Evolutionary conservation across 2,888 invertebrate genomes (phyloP).

Genomic region (Amiota mariae): DNA sequence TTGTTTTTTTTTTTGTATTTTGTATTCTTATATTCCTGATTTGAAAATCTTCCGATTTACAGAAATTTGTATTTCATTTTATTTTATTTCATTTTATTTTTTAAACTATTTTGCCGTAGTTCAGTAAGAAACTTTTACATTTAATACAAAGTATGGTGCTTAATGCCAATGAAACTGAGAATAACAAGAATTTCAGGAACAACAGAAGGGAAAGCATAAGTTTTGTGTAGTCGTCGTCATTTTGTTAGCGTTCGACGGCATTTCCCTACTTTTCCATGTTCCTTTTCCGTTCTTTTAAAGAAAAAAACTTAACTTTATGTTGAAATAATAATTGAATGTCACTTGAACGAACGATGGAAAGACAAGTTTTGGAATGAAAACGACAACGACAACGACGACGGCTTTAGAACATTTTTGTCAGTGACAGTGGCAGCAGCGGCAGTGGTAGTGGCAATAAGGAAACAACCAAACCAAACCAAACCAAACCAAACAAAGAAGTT

Average conservation of each 20-base stretch:
- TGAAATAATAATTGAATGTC: slow-evolving; percentile 67
- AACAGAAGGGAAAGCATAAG: not conserved
- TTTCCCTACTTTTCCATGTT: too few species aligned
- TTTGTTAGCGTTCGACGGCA: not conserved
- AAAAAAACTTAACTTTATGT: slow-evolving; percentile 33
- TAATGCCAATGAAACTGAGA: not conserved
- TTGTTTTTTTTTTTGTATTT: too few species aligned
- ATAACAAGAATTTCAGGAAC: not conserved
- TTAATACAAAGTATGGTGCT: slow-evolving; percentile 50
- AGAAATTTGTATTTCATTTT: slow-evolving; percentile 28
- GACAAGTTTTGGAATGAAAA: slow-evolving; percentile 50
- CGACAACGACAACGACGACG: not conserved
- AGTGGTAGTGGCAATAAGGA: not conserved
- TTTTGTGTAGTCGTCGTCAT: not conserved
- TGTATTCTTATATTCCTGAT: slow-evolving; percentile 38
- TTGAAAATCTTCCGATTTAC: slow-evolving; percentile 15
- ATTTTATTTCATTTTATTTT: slow-evolving; percentile 41
- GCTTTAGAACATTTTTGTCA: slow-evolving; percentile 18
- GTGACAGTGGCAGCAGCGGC: not conserved
- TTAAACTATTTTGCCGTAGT: slow-evolving; percentile 54
- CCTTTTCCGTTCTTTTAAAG: not conserved
- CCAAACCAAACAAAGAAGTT: not conserved
- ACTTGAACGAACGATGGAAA: slow-evolving; percentile 53
- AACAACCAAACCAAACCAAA: too few species aligned
- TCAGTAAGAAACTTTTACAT: slow-evolving; percentile 55